Evolutionary conservation across 2,888 invertebrate species (phyloP), one percentile per base, ranked within the genome.

Genomic region (Aspidiotus rigidus): DNA sequence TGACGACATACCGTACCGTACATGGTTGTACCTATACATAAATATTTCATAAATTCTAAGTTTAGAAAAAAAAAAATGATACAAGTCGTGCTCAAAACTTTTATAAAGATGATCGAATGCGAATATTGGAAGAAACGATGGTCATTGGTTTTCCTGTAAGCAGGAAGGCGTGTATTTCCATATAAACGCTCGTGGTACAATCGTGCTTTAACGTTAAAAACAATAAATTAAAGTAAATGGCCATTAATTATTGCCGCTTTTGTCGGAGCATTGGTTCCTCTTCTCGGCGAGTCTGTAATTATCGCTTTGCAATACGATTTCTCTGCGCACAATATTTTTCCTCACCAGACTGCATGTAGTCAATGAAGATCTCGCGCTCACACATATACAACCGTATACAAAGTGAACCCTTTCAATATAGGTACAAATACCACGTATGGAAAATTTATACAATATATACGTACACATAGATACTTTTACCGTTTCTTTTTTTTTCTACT

Each of bases 231-330:
- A 44, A 62, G 53, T 53, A 62, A 62, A 62, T 62, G 62, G 62
- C 62, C 62, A 62, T 62, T 62, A 62, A 62, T 62, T 62, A 62
- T 62, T 62, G 62, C 62, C 62, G 62, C 62, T 62, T 62, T 62
- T 62, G 62, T 62, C 62, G 62, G 62, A 28, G 62, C 62, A 62
- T 62, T 62, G 62, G 62, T 62, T 62, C 62, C 62, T 44, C 62
- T 62, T 61, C 53, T 28, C 28, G 28, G 53, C 44, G 49, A 62
- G 62, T 49, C 49, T 62, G 62, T 62, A 62, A 62, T 62, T 62
- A 62, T 62, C 62, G 62, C 62, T 62, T 62, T 44, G 49, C 62
- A 62, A 62, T 62, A 62, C 62, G 62, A 62, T 62, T 62, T 62
- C 62, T 44, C 62, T 44, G 44, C 61, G 28, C 5, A 28, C 28